Conservation (phyloP, 2,797 vertebrate species). For the Malurus splendens region DNA sequence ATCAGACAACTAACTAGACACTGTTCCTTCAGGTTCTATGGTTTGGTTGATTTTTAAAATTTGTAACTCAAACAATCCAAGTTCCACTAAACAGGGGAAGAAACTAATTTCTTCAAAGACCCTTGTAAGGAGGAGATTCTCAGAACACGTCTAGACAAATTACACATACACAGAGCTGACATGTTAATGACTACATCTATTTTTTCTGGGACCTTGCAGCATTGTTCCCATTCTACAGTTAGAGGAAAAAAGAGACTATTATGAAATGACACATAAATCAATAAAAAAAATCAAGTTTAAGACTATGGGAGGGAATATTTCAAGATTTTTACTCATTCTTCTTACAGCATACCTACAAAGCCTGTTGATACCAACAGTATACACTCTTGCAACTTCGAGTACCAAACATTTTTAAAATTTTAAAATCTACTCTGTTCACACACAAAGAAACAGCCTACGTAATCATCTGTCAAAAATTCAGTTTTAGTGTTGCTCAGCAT, state of each 20-base stretch:
- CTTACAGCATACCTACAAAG: neutral
- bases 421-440: neutral
- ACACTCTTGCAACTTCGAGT: neutral
- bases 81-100: neutral
- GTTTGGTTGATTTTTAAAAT: neutral
- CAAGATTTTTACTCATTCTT: neutral
- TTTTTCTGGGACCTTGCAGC: neutral
- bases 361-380: neutral
- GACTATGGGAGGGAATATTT: neutral
- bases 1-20: neutral
- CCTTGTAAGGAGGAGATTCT: neutral
- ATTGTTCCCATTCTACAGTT: neutral
- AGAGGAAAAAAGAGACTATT: neutral
- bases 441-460: slow-evolving; percentile 28
- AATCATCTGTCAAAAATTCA: slow-evolving; percentile 31
- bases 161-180: neutral
- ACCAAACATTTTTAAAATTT: slow-evolving; percentile 30
- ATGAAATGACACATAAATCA: neutral
- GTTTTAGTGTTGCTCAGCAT: slow-evolving; percentile 43
- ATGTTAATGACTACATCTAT: neutral
- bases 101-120: neutral
- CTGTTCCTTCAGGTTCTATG: neutral
- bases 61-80: neutral
- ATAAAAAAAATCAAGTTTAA: neutral
- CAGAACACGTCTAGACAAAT: neutral